Base-by-base conservation (phyloP, 2,888 invertebrate species). In the Teleiodes luculella region DNA sequence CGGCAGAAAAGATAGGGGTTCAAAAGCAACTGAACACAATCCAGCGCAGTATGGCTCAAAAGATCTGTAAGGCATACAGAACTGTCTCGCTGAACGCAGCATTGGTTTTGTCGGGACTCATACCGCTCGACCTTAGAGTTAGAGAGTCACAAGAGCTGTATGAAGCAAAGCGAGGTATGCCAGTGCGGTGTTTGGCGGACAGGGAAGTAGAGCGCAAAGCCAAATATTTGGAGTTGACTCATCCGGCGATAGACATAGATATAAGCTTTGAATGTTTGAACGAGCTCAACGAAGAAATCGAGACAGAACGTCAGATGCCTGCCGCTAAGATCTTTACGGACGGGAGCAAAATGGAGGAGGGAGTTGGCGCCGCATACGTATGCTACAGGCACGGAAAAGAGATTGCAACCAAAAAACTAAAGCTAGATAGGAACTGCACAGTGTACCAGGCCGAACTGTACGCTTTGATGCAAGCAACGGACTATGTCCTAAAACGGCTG, bases 171-270 rank as follows among this genome's bases (percentile, higher is more conserved):
- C 24, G 24, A 4, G 24, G 24, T 24, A 24, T 4, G 6, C 24
- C 24, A 4, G 3, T 24, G 6, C 24, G 3, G 24, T 3, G 6
- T 24, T 6, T 24, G 24, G 24, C 48, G 4, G 65, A 56, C 2
- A 13, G 57, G 7, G 56, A 60, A 39, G 24, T 64, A 0, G 68
- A 66, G 31, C 35, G 13, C 3, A 43, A 48, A 51, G 35, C 45
- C 8, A n/a, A 13, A 7, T 16, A 31, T 2, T 4, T 39, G 8
- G n/a, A 30, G 2, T 7, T n/a, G 5, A 52, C 46, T 1, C 58
- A 58, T 14, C 58, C 58, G 1, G 52, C 54, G 1, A n/a, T 41
- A 2, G 28, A 13, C 8, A 35, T 36, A 1, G 37, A 1, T 1
- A 5, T 56, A 8, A 41, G 14, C n/a, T 53, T 54, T 46, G 13